Conservation (phyloP, 2,113 vertebrate species). For the Cyprinodon variegatus region DNA sequence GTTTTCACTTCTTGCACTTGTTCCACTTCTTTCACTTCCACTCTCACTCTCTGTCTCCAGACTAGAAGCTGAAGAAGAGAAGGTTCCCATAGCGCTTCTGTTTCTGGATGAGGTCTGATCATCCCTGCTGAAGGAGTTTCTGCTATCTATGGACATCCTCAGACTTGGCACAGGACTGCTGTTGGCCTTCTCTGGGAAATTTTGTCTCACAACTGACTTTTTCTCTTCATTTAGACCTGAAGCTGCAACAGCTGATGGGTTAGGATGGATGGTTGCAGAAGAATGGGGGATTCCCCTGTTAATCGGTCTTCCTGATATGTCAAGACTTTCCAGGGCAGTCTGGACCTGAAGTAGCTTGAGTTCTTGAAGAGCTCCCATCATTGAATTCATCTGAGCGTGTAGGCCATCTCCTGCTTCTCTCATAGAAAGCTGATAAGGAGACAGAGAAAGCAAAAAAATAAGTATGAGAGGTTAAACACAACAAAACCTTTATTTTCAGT, state of each 20-base stretch:
- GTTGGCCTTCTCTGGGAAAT: constrained; percentile 4
- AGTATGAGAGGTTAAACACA: constrained; percentile 5
- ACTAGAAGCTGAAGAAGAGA: constrained; percentile 57
- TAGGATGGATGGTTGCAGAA: constrained; percentile 10
- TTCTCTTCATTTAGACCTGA: constrained; percentile 11
- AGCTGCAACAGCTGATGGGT: constrained; percentile 8
- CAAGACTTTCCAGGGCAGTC: constrained; percentile 88
- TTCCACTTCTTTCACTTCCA: constrained; percentile 37
- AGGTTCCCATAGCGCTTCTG: constrained; percentile 62
- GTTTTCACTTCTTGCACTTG: constrained; percentile 45
- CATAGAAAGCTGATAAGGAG: constrained; percentile 84
- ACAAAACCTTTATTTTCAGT: neutral
- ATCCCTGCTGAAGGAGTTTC: constrained; percentile 42
- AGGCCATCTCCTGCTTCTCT: constrained; percentile 96
- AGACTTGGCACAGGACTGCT: constrained; percentile 29
- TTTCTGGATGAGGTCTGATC: constrained; percentile 46
- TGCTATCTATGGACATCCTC: constrained; percentile 41
- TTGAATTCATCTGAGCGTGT: constrained; percentile 95
- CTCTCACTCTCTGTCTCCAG: constrained; percentile 45
- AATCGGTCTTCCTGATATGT: constrained; percentile 82
- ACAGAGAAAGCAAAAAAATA: constrained; percentile 7
- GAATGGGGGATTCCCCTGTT: constrained; percentile 52
- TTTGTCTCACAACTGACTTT: constrained; percentile 5
- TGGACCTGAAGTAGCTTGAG: constrained; percentile 97
- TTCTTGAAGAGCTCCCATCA: constrained; percentile 98